A percentile compares a stretch with the other conserved stretches of the same genome.
phyloP scores from a whole-genome alignment of 2,113 vertebrate genomes.

The Galbula dea region DNA sequence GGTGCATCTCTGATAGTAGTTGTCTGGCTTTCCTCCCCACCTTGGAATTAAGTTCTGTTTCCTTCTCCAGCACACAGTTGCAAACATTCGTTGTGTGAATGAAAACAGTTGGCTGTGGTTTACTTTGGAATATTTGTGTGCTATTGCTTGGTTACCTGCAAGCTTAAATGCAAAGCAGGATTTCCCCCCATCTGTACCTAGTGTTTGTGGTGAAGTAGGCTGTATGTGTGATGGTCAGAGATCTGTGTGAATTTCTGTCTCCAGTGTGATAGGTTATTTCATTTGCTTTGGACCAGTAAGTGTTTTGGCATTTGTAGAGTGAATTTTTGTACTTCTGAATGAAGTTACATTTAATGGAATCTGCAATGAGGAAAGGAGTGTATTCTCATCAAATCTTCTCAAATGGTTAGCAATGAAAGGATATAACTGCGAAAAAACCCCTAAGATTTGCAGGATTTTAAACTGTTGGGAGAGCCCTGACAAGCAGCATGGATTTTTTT shows the following conservation, averaged over 20 bases:
- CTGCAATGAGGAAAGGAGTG: neutral
- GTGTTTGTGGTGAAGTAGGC: neutral
- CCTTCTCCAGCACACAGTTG: neutral
- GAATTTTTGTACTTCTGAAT: neutral
- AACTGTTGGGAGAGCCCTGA: neutral
- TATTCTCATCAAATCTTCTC: neutral
- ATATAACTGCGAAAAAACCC: neutral
- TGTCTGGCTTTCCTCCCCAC: neutral
- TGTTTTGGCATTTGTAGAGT: neutral
- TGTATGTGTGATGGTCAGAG: neutral
- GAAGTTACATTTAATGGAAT: neutral
- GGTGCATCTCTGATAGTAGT: neutral
- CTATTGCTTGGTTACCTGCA: neutral
- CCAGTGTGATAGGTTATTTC: neutral
- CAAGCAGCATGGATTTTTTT: neutral
- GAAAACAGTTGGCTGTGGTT: neutral
- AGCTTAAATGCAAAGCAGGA: neutral
- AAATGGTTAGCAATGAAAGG: neutral
- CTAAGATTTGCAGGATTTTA: neutral
- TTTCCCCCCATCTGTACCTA: neutral
- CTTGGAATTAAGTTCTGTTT: neutral
- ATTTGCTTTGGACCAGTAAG: neutral
- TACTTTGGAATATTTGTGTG: neutral
- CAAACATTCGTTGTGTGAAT: neutral
- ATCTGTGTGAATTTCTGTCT: neutral